Evolutionary conservation across 1,140 invertebrate species (phyloP).

Genomic region (Oryctes rhinoceros): DNA sequence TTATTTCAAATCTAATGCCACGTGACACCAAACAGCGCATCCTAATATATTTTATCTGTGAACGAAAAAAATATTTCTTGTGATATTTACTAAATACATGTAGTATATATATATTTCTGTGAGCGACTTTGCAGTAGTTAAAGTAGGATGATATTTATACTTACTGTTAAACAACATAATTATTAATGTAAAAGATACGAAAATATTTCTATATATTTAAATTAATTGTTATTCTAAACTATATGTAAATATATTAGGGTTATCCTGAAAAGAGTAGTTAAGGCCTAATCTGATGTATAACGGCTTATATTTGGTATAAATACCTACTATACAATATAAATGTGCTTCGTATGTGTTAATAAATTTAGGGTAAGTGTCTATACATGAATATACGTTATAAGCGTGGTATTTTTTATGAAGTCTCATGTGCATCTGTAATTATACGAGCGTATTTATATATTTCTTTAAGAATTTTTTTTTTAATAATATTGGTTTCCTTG

Average conservation of each 20-base stretch:
- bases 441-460: too few relatives aligned
- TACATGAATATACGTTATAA: too few relatives aligned
- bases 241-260: conserved; percentile 30
- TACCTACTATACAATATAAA: conserved; percentile 1
- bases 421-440: too few relatives aligned
- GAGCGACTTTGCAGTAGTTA: conserved; percentile 22
- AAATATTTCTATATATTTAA: conserved; percentile 9
- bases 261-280: conserved; percentile 33
- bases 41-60: background rate
- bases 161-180: conserved; percentile 18
- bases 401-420: too few relatives aligned
- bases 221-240: conserved; percentile 19
- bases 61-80: conserved; percentile 24
- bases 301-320: conserved; percentile 19
- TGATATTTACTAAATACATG: conserved; percentile 19
- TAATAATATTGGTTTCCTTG: too few relatives aligned
- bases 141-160: conserved; percentile 25
- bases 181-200: conserved; percentile 9
- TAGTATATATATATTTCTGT: background rate
- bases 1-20: too few relatives aligned
- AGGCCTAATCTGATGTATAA: conserved; percentile 30
- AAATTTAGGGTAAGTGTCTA: background rate
- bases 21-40: too few relatives aligned
- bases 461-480: too few relatives aligned
- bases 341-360: background rate